These are phyloP conservation scores for Nipponia nippon DNA, from an alignment of 2,113 vertebrate genomes.

Conservation along the genomic window DNA sequence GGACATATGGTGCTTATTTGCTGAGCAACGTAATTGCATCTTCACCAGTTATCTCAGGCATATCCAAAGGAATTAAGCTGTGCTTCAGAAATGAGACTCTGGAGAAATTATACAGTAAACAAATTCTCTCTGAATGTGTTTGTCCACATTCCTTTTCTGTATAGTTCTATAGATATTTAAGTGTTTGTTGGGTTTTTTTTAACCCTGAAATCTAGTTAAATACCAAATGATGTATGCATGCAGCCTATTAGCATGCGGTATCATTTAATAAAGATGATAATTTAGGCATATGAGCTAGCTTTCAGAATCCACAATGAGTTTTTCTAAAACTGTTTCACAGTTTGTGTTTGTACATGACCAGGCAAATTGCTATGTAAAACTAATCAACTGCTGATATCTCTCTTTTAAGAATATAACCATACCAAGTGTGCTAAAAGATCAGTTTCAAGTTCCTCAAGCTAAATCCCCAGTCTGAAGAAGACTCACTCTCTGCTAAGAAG, in stretches of 20 bases:
- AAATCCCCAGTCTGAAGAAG: background rate
- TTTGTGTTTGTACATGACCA: background rate
- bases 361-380: background rate
- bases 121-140: background rate
- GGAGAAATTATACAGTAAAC: background rate
- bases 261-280: background rate
- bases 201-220: background rate
- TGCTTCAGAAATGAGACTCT: background rate
- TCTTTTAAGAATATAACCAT: background rate
- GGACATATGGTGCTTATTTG: background rate
- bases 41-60: background rate
- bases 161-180: background rate
- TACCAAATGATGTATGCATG: background rate
- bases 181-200: background rate
- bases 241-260: background rate
- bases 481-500: background rate
- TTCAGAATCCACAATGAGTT: background rate
- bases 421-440: background rate
- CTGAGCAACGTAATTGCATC: background rate
- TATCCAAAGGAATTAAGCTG: background rate
- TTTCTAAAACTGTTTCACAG: background rate
- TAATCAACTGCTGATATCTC: background rate
- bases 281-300: background rate
- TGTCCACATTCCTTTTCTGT: background rate
- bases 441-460: background rate